Base-by-base conservation (phyloP, 2,888 invertebrate genomes). In the Clunio marinus region DNA sequence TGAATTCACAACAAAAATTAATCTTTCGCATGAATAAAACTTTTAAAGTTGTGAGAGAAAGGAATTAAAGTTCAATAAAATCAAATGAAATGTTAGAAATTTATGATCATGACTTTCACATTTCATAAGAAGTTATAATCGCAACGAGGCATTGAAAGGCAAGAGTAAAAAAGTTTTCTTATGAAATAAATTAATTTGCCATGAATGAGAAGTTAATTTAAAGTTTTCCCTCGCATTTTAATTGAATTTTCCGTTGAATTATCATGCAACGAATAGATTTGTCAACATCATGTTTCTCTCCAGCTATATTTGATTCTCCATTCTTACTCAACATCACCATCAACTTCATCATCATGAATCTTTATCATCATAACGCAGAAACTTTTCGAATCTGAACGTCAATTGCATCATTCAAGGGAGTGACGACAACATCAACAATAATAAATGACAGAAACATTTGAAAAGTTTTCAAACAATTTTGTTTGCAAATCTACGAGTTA, bases 381-480 rank as follows among this genome's bases (percentile, higher is more conserved):
- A 63, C 17, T 63, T 63, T 63, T 63, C 17, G 41, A 37, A 45
- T 63, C 10, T 45, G 8, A 63, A 46, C 63, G 46, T 63, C 63
- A 63, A 46, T 63, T 63, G 63, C 63, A 63, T 63, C 63, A n/a
- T n/a, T n/a, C n/a, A n/a, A n/a, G n/a, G n/a, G n/a, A n/a, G n/a
- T n/a, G n/a, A n/a, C n/a, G n/a, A n/a, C n/a, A 57, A 20, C 51
- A 51, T 17, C 51, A 62, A 37, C 41, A 63, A 45, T 25, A 45
- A 63, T 63, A 63, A 46, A 63, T 63, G 63, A 63, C 63, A 63
- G 63, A 63, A 63, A 63, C 62, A 63, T 22, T 20, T 46, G 63
- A 63, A 62, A 63, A 37, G 46, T 63, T 63, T 45, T n/a, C 27
- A 62, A 35, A 37, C 22, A 1, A 32, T 41, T 41, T 15, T n/a